A percentile compares a stretch with the other conserved stretches of the same genome.
These are phyloP conservation scores for Chiridota heheva DNA, from an alignment of 35 echinoderm and acorn worm species.

Conservation along the genomic window DNA sequence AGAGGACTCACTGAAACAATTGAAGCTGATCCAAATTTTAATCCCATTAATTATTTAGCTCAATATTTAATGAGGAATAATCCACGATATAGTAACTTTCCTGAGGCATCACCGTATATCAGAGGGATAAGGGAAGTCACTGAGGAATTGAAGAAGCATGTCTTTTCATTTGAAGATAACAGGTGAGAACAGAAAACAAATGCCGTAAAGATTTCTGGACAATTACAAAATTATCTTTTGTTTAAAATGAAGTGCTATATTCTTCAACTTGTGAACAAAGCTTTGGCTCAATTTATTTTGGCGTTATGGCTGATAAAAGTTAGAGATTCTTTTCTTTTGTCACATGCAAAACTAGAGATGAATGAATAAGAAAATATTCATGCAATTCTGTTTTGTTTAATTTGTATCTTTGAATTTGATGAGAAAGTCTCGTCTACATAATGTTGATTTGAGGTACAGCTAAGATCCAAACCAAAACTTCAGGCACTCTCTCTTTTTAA, in stretches of 20 bases:
- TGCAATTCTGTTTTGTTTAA: too few relatives aligned
- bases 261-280: background rate
- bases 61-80: slow-evolving; percentile 99
- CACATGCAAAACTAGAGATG: too few relatives aligned
- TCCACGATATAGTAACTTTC: slow-evolving; percentile 91
- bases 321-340: too few relatives aligned
- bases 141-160: slow-evolving; percentile 87
- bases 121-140: slow-evolving; percentile 89
- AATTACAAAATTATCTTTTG: too few relatives aligned
- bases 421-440: too few relatives aligned
- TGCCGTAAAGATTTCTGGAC: background rate
- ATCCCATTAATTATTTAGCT: slow-evolving; percentile 91
- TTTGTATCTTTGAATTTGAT: too few relatives aligned
- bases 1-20: slow-evolving; percentile 65
- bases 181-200: slow-evolving; percentile 73
- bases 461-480: too few relatives aligned
- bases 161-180: slow-evolving; percentile 99
- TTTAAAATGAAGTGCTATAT: background rate
- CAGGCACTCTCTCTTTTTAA: too few relatives aligned
- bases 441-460: too few relatives aligned
- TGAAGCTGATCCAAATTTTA: slow-evolving; percentile 75
- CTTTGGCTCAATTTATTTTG: background rate
- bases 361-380: too few relatives aligned
- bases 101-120: slow-evolving; percentile 97
- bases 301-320: too few relatives aligned